Conservation (phyloP, 2,113 vertebrate species). For the Notothenia rossii region DNA sequence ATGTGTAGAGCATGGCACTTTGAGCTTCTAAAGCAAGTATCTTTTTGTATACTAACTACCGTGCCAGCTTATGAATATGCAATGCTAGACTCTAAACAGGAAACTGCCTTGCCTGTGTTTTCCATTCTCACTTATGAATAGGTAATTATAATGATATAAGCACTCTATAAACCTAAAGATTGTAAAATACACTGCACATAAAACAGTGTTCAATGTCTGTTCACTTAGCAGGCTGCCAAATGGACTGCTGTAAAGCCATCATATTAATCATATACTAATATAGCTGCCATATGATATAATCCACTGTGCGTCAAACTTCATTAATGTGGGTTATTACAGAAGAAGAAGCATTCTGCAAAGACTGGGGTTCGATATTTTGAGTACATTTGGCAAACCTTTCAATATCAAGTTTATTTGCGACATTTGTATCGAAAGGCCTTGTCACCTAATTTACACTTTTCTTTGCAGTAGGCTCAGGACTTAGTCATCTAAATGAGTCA, state of each 20-base stretch:
- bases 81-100: slow-evolving; percentile 39
- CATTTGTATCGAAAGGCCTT: slow-evolving; percentile 1
- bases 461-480: slow-evolving; percentile 24
- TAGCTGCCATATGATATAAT: neutral
- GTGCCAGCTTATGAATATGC: slow-evolving; percentile 57
- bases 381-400: neutral
- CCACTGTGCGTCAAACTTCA: neutral
- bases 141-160: slow-evolving; percentile 23
- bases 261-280: neutral
- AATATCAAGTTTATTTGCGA: neutral
- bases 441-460: slow-evolving; percentile 9
- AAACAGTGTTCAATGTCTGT: neutral
- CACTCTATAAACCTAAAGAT: neutral
- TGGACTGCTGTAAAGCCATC: neutral
- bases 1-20: slow-evolving; percentile 55
- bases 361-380: neutral
- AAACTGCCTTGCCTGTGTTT: slow-evolving; percentile 29
- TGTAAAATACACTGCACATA: slow-evolving; percentile 8
- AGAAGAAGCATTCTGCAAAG: neutral
- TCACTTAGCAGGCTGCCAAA: neutral
- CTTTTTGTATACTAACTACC: slow-evolving; percentile 57
- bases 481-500: slow-evolving; percentile 33
- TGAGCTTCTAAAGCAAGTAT: slow-evolving; percentile 54
- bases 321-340: neutral
- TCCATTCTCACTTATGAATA: slow-evolving; percentile 13